These are phyloP conservation scores for Procambarus clarkii DNA, from an alignment of 1,140 invertebrate species.

Conservation along the genomic window DNA sequence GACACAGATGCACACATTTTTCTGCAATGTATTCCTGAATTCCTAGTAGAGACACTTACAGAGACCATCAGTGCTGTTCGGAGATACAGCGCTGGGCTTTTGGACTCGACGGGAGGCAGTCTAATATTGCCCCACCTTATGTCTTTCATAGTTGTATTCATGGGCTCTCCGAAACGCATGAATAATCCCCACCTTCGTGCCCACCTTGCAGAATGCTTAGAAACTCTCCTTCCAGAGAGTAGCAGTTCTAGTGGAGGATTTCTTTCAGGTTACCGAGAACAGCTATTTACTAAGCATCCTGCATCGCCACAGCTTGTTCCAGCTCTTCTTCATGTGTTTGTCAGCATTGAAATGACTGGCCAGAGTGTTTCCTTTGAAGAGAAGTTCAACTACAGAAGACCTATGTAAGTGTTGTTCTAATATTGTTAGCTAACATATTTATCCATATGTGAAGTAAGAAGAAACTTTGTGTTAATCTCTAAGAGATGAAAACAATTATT, in stretches of 20 bases:
- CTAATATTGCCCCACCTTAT: constrained; percentile 84
- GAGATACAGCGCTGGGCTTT: constrained; percentile 81
- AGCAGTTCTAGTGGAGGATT: constrained; percentile 73
- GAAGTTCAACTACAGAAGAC: constrained; percentile 96
- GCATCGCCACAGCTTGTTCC: constrained; percentile 81
- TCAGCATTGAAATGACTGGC: constrained; percentile 97
- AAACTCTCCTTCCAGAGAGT: constrained; percentile 86
- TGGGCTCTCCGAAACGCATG: constrained; percentile 86
- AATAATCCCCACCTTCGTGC: constrained; percentile 96
- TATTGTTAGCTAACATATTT: no score
- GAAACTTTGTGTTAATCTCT: no score
- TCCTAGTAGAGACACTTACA: constrained; percentile 91
- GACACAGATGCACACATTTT: constrained; percentile 76
- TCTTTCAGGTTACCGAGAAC: constrained; percentile 81
- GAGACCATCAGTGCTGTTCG: constrained; percentile 86
- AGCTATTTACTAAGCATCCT: constrained; percentile 87
- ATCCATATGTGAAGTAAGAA: no score
- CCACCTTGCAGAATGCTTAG: constrained; percentile 90
- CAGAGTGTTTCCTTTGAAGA: constrained; percentile 97
- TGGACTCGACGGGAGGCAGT: constrained; percentile 80
- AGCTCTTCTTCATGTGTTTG: constrained; percentile 92
- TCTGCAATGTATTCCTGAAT: constrained; percentile 89
- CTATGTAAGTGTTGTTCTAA: constrained; percentile 81
- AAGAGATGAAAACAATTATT: no score
- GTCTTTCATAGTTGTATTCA: constrained; percentile 82